Percentiles rank a stretch among this genome's conserved stretches.
Conservation (phyloP, 2,113 vertebrate species). For the Chrysemys picta region DNA sequence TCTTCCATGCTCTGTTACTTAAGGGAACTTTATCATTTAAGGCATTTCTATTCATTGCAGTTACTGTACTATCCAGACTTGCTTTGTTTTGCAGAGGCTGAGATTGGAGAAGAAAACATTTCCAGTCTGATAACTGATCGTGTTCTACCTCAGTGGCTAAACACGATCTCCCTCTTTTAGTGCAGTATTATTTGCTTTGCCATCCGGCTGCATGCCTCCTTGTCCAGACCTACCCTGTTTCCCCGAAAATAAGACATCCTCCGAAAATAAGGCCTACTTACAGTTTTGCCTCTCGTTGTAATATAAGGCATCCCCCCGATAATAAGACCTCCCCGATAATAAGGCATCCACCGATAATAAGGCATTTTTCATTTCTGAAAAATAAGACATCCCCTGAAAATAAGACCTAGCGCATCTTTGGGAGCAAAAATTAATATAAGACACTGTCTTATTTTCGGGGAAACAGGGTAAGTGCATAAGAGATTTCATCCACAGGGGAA, state of each 20-base stretch:
- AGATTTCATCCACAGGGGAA: neutral
- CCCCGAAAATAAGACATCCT: no score
- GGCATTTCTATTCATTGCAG: neutral
- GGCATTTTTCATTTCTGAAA: no score
- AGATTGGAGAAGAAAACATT: neutral
- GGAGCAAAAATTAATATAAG: no score
- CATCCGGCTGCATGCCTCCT: neutral
- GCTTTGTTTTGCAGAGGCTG: neutral
- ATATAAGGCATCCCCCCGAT: no score
- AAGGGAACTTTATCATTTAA: neutral
- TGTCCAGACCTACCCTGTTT: neutral
- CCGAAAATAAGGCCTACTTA: no score
- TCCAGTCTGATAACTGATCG: neutral
- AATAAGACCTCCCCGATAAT: no score
- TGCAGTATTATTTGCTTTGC: constrained; percentile 21
- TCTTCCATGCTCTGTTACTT: neutral
- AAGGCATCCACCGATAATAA: no score
- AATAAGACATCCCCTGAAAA: no score
- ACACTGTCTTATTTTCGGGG: no score
- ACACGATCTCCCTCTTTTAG: neutral
- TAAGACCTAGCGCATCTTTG: no score
- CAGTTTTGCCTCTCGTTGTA: no score
- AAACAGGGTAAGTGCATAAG: neutral
- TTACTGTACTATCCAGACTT: neutral
- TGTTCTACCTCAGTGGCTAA: neutral